These are phyloP conservation scores for Podarcis siculus DNA, from an alignment of 2,797 vertebrate genomes.

Conservation along the genomic window DNA sequence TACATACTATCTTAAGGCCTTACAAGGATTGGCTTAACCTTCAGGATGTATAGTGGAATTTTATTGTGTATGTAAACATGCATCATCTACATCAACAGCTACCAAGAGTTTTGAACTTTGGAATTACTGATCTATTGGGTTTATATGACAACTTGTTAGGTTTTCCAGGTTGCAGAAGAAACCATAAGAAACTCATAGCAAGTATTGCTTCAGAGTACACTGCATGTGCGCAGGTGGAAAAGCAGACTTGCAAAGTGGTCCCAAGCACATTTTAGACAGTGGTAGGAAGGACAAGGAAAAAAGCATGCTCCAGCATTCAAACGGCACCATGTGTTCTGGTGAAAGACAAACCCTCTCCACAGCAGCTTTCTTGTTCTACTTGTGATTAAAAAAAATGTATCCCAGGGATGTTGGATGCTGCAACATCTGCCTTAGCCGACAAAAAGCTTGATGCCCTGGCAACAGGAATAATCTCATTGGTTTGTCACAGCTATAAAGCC, in stretches of 20 bases:
- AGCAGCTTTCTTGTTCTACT: neutral
- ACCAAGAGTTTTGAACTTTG: too few species aligned
- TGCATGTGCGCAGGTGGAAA: neutral
- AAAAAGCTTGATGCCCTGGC: neutral
- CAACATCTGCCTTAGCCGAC: neutral
- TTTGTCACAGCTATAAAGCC: conserved; percentile 5
- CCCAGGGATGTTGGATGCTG: neutral
- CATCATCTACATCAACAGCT: too few species aligned
- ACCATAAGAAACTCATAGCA: neutral
- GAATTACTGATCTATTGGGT: too few species aligned
- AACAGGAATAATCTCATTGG: conserved; percentile 4
- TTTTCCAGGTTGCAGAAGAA: neutral
- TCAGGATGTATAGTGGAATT: too few species aligned
- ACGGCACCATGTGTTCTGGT: neutral
- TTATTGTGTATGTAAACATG: too few species aligned
- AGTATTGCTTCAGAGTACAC: neutral
- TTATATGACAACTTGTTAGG: neutral
- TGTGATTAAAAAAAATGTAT: too few species aligned
- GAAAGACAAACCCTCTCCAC: too few species aligned
- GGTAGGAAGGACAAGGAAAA: neutral
- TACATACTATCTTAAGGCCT: too few species aligned
- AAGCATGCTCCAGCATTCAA: too few species aligned
- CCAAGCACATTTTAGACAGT: neutral
- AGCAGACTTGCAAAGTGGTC: neutral
- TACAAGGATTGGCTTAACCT: too few species aligned